A percentile compares a stretch with the other conserved stretches of the same genome.
Evolutionary conservation across 2,888 invertebrate species (phyloP).

Genomic region (Drosophila sordidula): DNA sequence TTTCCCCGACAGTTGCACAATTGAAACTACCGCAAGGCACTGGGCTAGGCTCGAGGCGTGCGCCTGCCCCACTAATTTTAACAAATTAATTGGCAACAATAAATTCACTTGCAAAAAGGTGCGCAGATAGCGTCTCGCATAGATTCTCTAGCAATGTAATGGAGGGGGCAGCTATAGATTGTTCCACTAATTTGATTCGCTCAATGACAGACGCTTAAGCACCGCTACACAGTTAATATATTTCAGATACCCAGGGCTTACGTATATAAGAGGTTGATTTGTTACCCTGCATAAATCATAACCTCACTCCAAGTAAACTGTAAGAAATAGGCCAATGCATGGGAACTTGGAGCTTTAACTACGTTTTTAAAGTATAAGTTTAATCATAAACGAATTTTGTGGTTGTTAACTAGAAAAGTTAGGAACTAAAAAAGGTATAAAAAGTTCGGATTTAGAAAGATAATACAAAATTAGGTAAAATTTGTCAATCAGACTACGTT

Average conservation of each 20-base stretch:
- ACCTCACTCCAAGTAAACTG: too few relatives aligned
- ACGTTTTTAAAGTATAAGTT: too few relatives aligned
- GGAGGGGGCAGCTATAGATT: conserved; percentile 61
- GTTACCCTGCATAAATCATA: not conserved
- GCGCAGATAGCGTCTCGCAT: conserved; percentile 68
- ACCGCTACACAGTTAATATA: conserved; percentile 56
- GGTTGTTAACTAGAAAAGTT: too few relatives aligned
- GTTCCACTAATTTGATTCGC: conserved; percentile 76
- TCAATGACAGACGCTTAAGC: conserved; percentile 74
- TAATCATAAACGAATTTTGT: too few relatives aligned
- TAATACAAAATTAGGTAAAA: too few relatives aligned
- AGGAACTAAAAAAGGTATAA: too few relatives aligned
- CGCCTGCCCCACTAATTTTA: conserved; percentile 80
- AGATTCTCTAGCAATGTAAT: conserved; percentile 19
- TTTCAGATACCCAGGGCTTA: conserved; percentile 35
- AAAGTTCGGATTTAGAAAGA: too few relatives aligned
- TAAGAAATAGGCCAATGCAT: too few relatives aligned
- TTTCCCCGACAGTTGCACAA: conserved; percentile 28
- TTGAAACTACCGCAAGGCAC: conserved; percentile 73
- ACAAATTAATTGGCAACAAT: conserved; percentile 84
- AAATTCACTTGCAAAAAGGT: conserved; percentile 80
- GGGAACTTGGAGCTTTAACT: too few relatives aligned
- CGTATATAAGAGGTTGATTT: not conserved
- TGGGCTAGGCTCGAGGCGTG: conserved; percentile 36
- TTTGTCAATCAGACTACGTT: too few relatives aligned